Evolutionary conservation across 2,797 vertebrate genomes (phyloP).

Genomic region (Tenualosa ilisha): DNA sequence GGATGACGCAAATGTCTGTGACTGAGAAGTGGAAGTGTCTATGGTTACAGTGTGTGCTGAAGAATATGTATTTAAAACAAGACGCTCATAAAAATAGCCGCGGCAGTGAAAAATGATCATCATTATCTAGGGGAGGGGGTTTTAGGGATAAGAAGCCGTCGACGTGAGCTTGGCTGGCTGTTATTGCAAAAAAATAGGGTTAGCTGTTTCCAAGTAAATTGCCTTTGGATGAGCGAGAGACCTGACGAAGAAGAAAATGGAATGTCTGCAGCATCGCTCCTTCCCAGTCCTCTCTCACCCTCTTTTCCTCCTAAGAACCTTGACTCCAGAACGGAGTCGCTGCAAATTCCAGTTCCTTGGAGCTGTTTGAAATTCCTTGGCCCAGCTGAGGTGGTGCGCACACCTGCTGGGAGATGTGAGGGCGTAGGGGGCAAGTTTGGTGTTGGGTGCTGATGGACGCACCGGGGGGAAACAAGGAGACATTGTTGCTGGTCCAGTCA

Average conservation of each 20-base stretch:
- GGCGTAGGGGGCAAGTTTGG: slow-evolving; percentile 45
- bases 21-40: neutral
- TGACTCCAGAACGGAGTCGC: neutral
- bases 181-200: slow-evolving; percentile 19
- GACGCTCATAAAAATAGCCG: neutral
- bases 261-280: neutral
- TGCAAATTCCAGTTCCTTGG: slow-evolving; percentile 1
- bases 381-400: slow-evolving; percentile 59
- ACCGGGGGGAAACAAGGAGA: slow-evolving; percentile 77
- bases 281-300: neutral
- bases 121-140: neutral
- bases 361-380: slow-evolving; percentile 59
- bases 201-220: neutral
- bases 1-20: neutral
- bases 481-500: slow-evolving; percentile 79
- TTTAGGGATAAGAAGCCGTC: neutral
- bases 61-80: neutral
- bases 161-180: neutral
- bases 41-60: neutral
- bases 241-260: neutral
- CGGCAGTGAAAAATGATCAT: slow-evolving; percentile 2
- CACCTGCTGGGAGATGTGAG: slow-evolving; percentile 67
- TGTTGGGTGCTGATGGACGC: slow-evolving; percentile 71
- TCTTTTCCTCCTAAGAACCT: neutral
- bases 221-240: slow-evolving; percentile 31